These are phyloP conservation scores for Coptodon rendalli DNA, from an alignment of 2,113 vertebrate genomes.

Conservation along the genomic window DNA sequence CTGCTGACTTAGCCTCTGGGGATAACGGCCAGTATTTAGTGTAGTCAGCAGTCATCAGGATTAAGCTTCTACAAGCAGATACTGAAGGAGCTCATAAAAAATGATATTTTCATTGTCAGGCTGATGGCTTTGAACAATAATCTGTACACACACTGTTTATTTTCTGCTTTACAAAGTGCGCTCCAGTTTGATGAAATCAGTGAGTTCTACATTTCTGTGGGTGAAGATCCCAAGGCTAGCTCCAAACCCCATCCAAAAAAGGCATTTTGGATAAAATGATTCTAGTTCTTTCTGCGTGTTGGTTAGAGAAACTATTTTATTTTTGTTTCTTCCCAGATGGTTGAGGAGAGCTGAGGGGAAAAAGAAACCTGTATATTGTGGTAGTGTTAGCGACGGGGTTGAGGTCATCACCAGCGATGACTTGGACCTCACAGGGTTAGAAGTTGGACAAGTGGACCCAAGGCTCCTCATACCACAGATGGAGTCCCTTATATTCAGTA, in stretches of 20 bases:
- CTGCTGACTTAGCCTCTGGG: not conserved
- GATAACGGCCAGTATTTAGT: not conserved
- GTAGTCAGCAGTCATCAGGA: not conserved
- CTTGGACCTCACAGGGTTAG: not conserved
- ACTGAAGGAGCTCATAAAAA: not conserved
- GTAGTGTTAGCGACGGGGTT: not conserved
- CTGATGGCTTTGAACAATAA: not conserved
- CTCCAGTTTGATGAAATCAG: not conserved
- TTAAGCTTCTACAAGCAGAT: not conserved
- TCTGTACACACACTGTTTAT: not conserved
- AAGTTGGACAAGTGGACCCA: not conserved
- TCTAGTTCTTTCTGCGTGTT: not conserved
- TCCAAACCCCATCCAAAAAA: not conserved
- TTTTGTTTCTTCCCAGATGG: not conserved
- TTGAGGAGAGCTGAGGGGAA: not conserved
- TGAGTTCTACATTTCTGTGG: fast-evolving
- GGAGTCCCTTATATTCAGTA: not conserved
- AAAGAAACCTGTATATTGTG: not conserved
- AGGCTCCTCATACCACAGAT: not conserved
- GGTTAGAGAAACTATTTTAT: not conserved
- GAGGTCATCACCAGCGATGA: not conserved
- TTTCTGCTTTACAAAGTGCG: not conserved
- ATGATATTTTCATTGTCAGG: not conserved
- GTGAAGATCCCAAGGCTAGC: not conserved
- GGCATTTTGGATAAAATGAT: not conserved